Base-by-base conservation (phyloP, 2,888 invertebrate genomes). In the Synergus japonicus region DNA sequence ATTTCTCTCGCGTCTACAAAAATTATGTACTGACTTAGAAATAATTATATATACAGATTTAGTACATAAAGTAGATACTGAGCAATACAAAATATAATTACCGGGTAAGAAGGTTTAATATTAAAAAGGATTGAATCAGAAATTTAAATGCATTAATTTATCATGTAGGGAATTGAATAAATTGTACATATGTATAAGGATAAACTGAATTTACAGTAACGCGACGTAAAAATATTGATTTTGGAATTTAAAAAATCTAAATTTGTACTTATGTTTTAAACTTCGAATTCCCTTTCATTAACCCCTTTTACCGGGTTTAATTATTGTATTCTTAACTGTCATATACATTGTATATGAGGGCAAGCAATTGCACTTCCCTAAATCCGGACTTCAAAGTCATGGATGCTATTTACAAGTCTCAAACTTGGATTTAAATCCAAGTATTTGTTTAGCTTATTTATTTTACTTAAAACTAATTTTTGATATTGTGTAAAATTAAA, bases 261-360 rank as follows among this genome's bases (percentile, higher is more conserved):
- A 54, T 10, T 58, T 8, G n/a, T 18, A 58, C 58, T 58, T 9
- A 58, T 18, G 2, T 18, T 2, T 58, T 0, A 18, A n/a, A 18
- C 10, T 3, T 58, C 2, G 15, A 58, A 58, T 58, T 18, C 58
- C 58, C 9, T 58, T 58, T 58, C n/a, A 58, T 58, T 58, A 18
- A 58, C 18, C 18, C 58, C 7, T 58, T 49, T 58, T 58, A 58
- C 18, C 58, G 67, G 18, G 37, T 82, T 85, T 85, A 87, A 86
- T 85, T 83, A 86, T 22, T 22, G 22, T 77, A 49, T 84, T 86
- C 85, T 88, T 87, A 83, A 82, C 86, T 85, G 79, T 87, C 88
- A 88, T 89, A 88, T 89, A 88, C 87, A 89, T 87, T 86, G 86
- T 88, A 87, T 88, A 89, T 85, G 87, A 90, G 84, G 86, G 86